A percentile compares a stretch with the other conserved stretches of the same genome.
Evolutionary conservation across 2,113 vertebrate genomes (phyloP).

Genomic region (Macquaria australasica): DNA sequence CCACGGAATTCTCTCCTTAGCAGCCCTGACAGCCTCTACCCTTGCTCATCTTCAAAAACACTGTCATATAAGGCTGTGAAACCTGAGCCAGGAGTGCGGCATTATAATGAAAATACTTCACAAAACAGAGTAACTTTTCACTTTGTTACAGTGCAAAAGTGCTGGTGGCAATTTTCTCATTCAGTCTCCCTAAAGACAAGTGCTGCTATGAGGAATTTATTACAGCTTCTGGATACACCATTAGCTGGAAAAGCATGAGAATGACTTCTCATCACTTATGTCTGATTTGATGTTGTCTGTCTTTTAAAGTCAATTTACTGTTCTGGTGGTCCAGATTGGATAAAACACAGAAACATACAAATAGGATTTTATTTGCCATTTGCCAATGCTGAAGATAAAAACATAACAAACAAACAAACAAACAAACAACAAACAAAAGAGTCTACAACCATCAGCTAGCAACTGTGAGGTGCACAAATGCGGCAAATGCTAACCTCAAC

Average conservation of each 20-base stretch:
- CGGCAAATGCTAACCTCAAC: background rate
- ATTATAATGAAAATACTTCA: constrained; percentile 17
- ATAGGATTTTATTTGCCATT: background rate
- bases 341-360: background rate
- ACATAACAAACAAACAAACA: background rate
- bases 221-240: constrained; percentile 14
- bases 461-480: background rate
- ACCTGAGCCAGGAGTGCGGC: constrained; percentile 22
- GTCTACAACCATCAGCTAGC: background rate
- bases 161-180: constrained; percentile 27
- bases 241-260: background rate
- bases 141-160: constrained; percentile 20
- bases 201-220: constrained; percentile 23
- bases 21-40: background rate
- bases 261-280: constrained; percentile 18
- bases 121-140: constrained; percentile 7
- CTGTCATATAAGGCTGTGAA: constrained; percentile 33
- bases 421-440: too few relatives aligned
- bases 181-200: constrained; percentile 3
- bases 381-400: background rate
- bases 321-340: background rate
- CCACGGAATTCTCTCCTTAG: constrained; percentile 9
- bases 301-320: background rate
- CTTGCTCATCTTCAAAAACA: constrained; percentile 25
- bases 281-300: background rate